These are phyloP conservation scores for Gymnarchus niloticus DNA, from an alignment of 2,113 vertebrate species.

Conservation along the genomic window DNA sequence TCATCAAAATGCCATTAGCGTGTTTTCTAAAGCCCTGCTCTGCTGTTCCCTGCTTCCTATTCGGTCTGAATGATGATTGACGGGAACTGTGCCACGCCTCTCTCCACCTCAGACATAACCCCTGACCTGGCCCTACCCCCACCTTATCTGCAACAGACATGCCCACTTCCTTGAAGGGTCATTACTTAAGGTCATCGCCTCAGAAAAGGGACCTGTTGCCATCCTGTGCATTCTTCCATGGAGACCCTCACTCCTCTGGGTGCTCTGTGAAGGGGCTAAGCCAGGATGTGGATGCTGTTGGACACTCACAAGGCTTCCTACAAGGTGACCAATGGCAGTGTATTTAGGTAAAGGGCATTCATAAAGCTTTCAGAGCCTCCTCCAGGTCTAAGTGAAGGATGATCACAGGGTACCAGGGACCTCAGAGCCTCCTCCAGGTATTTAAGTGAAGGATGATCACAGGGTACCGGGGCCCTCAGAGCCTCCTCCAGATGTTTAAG, in stretches of 20 bases:
- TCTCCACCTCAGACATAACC: constrained; percentile 20
- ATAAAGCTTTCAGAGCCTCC: no score
- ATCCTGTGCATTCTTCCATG: background rate
- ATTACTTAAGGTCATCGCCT: constrained; percentile 18
- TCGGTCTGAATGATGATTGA: background rate
- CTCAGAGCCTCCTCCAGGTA: no score
- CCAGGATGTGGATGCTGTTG: no score
- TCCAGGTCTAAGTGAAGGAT: no score
- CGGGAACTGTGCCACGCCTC: background rate
- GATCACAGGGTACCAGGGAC: no score
- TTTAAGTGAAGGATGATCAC: no score
- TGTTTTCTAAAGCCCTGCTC: background rate
- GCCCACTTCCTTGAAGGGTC: constrained; percentile 17
- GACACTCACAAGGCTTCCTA: no score
- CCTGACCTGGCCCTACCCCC: constrained; percentile 34
- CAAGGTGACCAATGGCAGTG: no score
- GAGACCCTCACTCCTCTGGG: background rate
- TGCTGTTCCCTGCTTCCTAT: background rate
- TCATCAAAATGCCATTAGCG: background rate
- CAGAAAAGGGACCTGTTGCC: background rate
- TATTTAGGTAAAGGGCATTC: no score
- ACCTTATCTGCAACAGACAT: constrained; percentile 25
- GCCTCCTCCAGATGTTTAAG: no score
- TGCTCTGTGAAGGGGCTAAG: background rate
- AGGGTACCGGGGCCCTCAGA: no score